Conservation (phyloP, 2,888 invertebrate genomes). For the Pterobdella sp. region DNA sequence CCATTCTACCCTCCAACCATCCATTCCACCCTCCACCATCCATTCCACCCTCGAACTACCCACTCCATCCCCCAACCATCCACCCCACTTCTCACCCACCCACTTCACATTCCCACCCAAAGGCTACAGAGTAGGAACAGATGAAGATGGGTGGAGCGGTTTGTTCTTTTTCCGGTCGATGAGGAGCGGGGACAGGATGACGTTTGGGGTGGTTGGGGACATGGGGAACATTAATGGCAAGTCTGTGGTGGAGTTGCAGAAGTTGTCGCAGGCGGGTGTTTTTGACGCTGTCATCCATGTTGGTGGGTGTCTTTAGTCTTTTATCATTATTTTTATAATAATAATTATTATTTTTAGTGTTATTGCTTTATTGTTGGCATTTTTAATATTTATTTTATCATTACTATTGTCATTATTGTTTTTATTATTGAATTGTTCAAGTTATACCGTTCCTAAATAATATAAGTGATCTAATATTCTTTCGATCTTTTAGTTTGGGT, state of each 20-base stretch:
- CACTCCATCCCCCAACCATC: background rate
- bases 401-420: no score
- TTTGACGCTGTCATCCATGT: conserved; percentile 77
- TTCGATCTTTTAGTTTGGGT: no score
- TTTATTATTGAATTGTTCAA: no score
- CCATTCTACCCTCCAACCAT: background rate
- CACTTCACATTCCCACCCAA: background rate
- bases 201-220: conserved; percentile 79
- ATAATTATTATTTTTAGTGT: background rate
- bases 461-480: no score
- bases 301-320: conserved; percentile 32
- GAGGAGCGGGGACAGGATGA: conserved; percentile 61
- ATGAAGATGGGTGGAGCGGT: conserved; percentile 67
- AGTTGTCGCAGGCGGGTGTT: conserved; percentile 66
- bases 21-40: no score
- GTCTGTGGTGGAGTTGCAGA: conserved; percentile 72
- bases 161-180: conserved; percentile 70
- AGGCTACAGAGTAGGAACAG: conserved; percentile 50
- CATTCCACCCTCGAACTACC: background rate
- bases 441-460: no score
- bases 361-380: no score
- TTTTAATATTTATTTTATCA: no score
- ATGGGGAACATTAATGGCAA: conserved; percentile 87
- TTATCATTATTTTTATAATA: background rate
- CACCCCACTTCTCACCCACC: background rate